Evolutionary conservation across 2,797 vertebrate species (phyloP), one percentile per base, ranked within the genome.

Genomic region (Brachymystax lenok): DNA sequence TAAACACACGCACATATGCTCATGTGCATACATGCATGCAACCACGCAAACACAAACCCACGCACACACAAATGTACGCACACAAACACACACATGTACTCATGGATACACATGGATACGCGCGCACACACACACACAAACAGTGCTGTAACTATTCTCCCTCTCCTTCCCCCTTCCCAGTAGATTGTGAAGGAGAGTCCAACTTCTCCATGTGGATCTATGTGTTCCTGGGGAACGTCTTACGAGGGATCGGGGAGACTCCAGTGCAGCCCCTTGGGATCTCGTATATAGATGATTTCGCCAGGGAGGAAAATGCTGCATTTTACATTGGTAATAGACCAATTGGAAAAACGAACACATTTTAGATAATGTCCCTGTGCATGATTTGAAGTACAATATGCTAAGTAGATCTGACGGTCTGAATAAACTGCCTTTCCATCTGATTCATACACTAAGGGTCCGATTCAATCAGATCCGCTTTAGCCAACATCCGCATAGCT

Each of bases 211-310:
- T 92, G 93, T 94, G 93, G 40, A 46, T 46, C 10, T 46, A 12
- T 46, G 40, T 46, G 40, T 46, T 46, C 40, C 40, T 46, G 8
- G 92, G 92, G 67, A 94, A 95, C 64, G 88, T 94, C 71, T 82
- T 95, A 59, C 86, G 93, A 5, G 94, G 94, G 4, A 91, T 94
- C 0, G 93, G 93, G 12, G 93, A 94, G 79, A 93, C 94, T 0
- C 92, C 91, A n/a, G 89, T 94, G 19, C 89, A 89, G 70, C 93
- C 94, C 7, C 88, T 95, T 8, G 94, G 94, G 94, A 46, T 46
- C 40, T 46, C 40, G 10, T 46, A 46, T 46, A 46, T 46, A 46
- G 40, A 46, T 46, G 40, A 95, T 84, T 93, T 91, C 82, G 90
- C 94, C 17, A 85, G 73, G 1, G 92, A 93, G 77, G 93, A 94